These are phyloP conservation scores for Tineola bisselliella DNA, from an alignment of 2,888 invertebrate species.

Conservation along the genomic window DNA sequence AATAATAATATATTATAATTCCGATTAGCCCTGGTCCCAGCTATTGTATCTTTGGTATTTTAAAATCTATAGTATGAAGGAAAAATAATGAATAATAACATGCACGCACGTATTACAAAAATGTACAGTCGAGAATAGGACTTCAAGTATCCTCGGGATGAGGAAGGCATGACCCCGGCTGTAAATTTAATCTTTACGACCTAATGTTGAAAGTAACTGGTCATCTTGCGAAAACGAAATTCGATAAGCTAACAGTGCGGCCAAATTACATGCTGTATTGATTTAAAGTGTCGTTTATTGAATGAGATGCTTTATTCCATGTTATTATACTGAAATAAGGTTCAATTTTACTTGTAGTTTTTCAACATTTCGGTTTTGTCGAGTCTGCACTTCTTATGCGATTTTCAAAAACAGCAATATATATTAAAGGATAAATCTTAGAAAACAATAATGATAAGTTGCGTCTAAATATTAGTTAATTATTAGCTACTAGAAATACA, in stretches of 20 bases:
- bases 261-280: not conserved
- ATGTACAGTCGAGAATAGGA: not conserved
- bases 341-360: too few species aligned
- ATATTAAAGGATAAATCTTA: too few species aligned
- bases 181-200: constrained; percentile 7
- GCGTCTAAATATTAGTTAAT: too few species aligned
- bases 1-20: too few species aligned
- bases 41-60: too few species aligned
- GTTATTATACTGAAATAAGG: not conserved
- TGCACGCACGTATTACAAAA: not conserved
- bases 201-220: constrained; percentile 4
- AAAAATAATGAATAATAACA: not conserved
- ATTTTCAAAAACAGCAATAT: too few species aligned
- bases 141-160: not conserved
- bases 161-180: constrained; percentile 2
- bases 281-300: not conserved
- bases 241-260: not conserved
- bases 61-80: too few species aligned
- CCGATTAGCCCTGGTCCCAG: too few species aligned
- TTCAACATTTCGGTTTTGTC: too few species aligned
- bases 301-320: not conserved
- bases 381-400: too few species aligned
- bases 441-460: too few species aligned
- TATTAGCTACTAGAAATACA: too few species aligned
- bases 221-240: not conserved